Evolutionary conservation across 2,113 vertebrate genomes (phyloP), one percentile per base, ranked within the genome.

Genomic region (Tychaedon coryphoeus): DNA sequence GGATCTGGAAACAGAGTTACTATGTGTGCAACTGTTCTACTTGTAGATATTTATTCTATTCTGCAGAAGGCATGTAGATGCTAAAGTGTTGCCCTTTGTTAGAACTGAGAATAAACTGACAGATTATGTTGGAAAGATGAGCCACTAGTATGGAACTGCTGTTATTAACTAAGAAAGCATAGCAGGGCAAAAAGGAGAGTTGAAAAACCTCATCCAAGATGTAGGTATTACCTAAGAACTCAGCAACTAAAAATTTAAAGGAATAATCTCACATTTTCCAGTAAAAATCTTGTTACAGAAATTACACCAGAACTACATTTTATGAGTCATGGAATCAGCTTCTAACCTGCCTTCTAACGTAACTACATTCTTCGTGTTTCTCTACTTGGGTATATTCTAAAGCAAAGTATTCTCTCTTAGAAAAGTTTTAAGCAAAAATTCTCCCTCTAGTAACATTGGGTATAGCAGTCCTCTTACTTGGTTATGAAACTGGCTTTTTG

Each of bases 361-460:
- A 48, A 48, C 23, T 9, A n/a, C 1, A 5, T 28, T 31, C 24
- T 14, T 56, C 23, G 5, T 54, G 8, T 23, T 13, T 64, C 11
- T 64, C 23, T 34, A 6, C 2, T 12, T 45, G 8, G 3, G 1
- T 65, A 23, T 51, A 12, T 83, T 61, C 31, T 61, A 70, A 51
- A 65, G 19, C 6, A 58, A 50, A 67, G 3, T 61, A 58, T 80
- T 72, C 34, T 7, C 10, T 80, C 6, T 62, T 36, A 43, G 16
- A 51, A 65, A 72, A 9, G 0, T 7, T 67, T 19, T 10, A 72
- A 28, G 10, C 1, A 69, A 51, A 84, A 47, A 3, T 19, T 50
- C 5, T 17, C 4, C 65, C 16, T 77, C 7, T 45, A 34, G 12
- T 72, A 47, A 22, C 1, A 1, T 0, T 34, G 7, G 4, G 10